phyloP scores from a whole-genome alignment of 2,797 vertebrate genomes.

The Parambassis ranga region DNA sequence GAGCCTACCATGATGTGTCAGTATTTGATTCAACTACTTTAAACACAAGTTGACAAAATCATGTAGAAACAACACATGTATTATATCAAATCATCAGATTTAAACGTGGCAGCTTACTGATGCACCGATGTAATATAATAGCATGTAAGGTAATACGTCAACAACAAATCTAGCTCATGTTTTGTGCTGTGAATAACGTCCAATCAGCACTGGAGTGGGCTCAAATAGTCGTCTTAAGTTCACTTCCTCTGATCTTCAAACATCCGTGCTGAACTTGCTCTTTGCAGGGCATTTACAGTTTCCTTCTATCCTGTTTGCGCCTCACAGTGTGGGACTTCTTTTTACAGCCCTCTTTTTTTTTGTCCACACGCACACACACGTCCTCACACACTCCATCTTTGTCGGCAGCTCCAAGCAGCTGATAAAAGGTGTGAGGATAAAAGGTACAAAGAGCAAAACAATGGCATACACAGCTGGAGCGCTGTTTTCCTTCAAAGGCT shows the following conservation, averaged over 20 bases:
- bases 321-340: neutral
- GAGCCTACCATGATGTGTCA: no score
- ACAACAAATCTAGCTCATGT: no score
- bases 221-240: neutral
- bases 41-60: no score
- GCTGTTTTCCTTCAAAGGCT: constrained; percentile 11
- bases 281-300: neutral
- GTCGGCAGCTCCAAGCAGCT: constrained; percentile 5
- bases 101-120: no score
- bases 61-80: no score
- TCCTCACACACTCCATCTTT: neutral
- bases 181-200: neutral
- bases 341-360: neutral
- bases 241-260: constrained; percentile 16
- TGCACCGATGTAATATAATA: no score
- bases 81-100: no score
- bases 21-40: no score
- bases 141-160: no score
- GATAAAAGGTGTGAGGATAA: constrained; percentile 46
- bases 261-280: constrained; percentile 1
- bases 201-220: neutral
- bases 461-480: neutral
- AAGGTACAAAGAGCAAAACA: constrained; percentile 44
- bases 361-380: neutral
- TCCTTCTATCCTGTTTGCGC: neutral